Conservation (phyloP, 2,113 vertebrate species). For the Peromyscus polionotus region DNA sequence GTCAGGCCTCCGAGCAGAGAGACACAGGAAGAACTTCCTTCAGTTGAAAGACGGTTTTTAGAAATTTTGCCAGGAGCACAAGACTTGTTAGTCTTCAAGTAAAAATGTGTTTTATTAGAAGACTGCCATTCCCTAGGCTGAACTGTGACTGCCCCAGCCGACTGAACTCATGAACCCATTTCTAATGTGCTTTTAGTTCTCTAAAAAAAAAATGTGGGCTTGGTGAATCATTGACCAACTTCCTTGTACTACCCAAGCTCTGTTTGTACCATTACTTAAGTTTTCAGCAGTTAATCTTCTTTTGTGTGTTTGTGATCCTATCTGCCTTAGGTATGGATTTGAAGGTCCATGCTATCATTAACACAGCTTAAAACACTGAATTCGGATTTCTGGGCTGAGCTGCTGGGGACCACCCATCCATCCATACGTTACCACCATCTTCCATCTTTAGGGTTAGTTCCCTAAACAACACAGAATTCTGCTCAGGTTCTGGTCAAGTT, state of each 20-base stretch:
- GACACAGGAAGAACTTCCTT: conserved; percentile 39
- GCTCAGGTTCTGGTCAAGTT: background rate
- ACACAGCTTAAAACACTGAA: background rate
- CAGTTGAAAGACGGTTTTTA: background rate
- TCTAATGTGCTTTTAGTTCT: background rate
- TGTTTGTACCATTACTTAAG: background rate
- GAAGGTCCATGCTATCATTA: background rate
- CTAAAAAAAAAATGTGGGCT: background rate
- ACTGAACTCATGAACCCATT: background rate
- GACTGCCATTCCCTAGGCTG: background rate
- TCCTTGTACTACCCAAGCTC: conserved; percentile 28
- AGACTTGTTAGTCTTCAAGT: background rate
- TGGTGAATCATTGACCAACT: conserved; percentile 47
- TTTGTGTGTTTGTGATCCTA: background rate
- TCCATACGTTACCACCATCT: background rate
- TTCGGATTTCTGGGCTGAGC: conserved; percentile 26
- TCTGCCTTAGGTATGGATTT: background rate
- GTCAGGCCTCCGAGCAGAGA: conserved; percentile 27
- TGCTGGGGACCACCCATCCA: background rate
- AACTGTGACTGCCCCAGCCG: background rate
- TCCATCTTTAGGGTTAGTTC: background rate
- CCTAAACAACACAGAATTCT: background rate
- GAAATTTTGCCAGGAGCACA: conserved; percentile 30
- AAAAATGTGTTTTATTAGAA: conserved; percentile 4
- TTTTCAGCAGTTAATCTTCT: conserved; percentile 23